Evolutionary conservation across 23 tunicate genomes (phyloP).

Genomic region (Corella eumyota): DNA sequence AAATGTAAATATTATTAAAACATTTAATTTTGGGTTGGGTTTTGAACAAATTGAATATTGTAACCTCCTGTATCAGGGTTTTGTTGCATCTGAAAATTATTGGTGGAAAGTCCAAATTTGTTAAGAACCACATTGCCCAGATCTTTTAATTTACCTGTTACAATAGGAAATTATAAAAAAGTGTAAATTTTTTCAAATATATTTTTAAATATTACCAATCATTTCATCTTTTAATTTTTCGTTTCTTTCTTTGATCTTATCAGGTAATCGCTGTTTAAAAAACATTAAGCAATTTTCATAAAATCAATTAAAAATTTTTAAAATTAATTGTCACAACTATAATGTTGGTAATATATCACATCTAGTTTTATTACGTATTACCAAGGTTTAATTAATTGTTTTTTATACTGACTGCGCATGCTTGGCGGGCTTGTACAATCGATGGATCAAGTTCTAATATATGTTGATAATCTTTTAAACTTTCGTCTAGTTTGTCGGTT

Average conservation of each 20-base stretch:
- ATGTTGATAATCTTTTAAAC: slow-evolving; percentile 32
- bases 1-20: no score
- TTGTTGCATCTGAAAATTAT: slow-evolving; percentile 80
- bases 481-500: slow-evolving; percentile 61
- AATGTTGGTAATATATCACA: no score
- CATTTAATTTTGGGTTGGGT: no score
- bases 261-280: slow-evolving; percentile 22
- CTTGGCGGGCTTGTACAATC: slow-evolving; percentile 25
- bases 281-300: no score
- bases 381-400: no score
- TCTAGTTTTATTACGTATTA: no score
- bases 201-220: slow-evolving; percentile 39
- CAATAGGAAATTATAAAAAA: background rate
- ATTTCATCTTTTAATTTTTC: slow-evolving; percentile 82
- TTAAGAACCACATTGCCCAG: slow-evolving; percentile 62
- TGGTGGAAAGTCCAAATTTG: slow-evolving; percentile 75
- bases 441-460: slow-evolving; percentile 57
- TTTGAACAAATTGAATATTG: slow-evolving; percentile 69
- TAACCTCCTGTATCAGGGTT: slow-evolving; percentile 55
- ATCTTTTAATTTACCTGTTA: slow-evolving; percentile 60
- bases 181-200: background rate
- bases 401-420: no score
- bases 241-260: slow-evolving; percentile 49
- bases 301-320: no score
- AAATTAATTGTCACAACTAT: no score